Percentiles rank a stretch among this genome's conserved stretches.
These are phyloP conservation scores for Desmophyllum pertusum DNA, from an alignment of 92 coral and sea anemone species.

Conservation along the genomic window DNA sequence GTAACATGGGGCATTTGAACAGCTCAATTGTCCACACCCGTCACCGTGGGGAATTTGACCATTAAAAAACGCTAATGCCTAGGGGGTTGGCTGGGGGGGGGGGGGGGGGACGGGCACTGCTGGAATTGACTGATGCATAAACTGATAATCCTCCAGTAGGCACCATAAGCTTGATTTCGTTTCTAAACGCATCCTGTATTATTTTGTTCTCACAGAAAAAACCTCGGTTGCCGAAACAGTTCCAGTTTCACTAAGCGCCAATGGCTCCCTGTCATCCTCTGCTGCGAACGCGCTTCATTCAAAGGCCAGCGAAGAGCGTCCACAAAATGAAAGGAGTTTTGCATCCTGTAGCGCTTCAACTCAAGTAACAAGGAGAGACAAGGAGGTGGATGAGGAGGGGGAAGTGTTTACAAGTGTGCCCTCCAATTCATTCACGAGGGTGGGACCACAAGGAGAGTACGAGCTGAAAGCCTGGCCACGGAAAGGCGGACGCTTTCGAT, in stretches of 20 bases:
- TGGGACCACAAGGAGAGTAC: background rate
- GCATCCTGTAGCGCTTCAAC: background rate
- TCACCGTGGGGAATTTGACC: too few species aligned
- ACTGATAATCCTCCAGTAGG: background rate
- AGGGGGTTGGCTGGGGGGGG: too few species aligned
- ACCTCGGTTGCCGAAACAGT: background rate
- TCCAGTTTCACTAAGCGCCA: background rate
- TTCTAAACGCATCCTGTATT: too few species aligned
- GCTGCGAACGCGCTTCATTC: background rate
- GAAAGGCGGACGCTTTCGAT: conserved; percentile 12
- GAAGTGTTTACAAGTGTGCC: background rate
- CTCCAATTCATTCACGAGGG: background rate
- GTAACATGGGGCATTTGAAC: too few species aligned
- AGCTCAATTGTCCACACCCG: too few species aligned
- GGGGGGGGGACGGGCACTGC: too few species aligned
- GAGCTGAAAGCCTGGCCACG: conserved; percentile 41
- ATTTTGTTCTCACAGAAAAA: background rate
- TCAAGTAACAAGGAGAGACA: background rate
- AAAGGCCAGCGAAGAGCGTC: background rate
- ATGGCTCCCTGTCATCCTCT: background rate
- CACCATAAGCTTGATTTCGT: too few species aligned
- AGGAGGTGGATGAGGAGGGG: background rate
- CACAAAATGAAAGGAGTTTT: background rate
- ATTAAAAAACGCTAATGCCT: too few species aligned
- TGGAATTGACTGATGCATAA: too few species aligned